Evolutionary conservation across 2,888 invertebrate genomes (phyloP).

Genomic region (Acholoe squamosa): DNA sequence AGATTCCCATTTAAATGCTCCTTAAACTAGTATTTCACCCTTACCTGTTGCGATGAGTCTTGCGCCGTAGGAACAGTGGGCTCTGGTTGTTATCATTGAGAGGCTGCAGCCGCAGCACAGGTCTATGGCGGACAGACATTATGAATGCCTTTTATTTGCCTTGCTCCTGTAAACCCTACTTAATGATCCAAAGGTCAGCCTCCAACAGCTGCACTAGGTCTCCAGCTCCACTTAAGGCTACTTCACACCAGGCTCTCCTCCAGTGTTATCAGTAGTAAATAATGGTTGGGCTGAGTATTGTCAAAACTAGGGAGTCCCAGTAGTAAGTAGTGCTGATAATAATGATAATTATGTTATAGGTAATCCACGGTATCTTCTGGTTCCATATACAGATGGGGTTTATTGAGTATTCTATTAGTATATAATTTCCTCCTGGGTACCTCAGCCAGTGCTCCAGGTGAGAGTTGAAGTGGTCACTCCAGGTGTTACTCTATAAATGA

Average conservation of each 20-base stretch:
- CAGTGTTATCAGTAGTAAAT: background rate
- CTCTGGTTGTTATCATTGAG: slow-evolving; percentile 58
- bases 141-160: background rate
- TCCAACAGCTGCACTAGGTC: background rate
- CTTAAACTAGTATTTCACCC: background rate
- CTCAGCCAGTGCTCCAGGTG: no score
- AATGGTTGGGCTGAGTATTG: no score
- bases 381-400: no score
- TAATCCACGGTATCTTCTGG: no score
- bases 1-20: no score
- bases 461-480: no score
- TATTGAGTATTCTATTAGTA: no score
- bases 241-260: background rate
- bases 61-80: slow-evolving; percentile 52
- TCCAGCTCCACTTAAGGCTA: background rate
- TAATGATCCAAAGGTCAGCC: slow-evolving; percentile 22
- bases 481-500: no score
- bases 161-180: slow-evolving; percentile 5
- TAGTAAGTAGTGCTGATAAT: no score
- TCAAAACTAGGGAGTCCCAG: no score
- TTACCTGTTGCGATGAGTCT: slow-evolving; percentile 46
- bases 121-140: slow-evolving; percentile 7
- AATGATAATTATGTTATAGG: no score
- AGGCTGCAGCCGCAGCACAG: slow-evolving; percentile 38
- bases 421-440: no score